These are phyloP conservation scores for Sardinella longiceps DNA, from an alignment of 2,797 vertebrate genomes.

Conservation along the genomic window DNA sequence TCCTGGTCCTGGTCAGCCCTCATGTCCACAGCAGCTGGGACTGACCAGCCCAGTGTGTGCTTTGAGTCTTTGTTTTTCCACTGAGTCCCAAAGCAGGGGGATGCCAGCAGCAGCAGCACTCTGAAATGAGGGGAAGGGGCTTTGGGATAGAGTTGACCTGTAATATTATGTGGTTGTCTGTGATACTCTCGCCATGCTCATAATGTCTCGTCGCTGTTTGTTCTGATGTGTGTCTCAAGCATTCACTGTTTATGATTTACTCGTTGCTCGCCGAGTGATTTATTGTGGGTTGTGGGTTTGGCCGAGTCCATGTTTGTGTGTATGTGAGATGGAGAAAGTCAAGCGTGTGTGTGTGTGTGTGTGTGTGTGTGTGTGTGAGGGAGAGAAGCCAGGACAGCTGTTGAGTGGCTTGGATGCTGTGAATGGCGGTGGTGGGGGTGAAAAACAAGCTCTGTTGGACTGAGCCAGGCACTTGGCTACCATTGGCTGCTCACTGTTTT, in stretches of 20 bases:
- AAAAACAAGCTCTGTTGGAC: not conserved
- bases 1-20: not conserved
- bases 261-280: not conserved
- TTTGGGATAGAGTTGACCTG: not conserved
- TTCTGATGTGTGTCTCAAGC: not conserved
- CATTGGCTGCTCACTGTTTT: conserved; percentile 16
- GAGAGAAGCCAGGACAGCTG: conserved; percentile 38
- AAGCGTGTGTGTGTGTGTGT: not conserved
- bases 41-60: not conserved
- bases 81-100: not conserved
- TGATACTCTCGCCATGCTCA: not conserved
- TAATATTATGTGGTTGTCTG: not conserved
- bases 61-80: not conserved
- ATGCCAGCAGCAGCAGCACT: not conserved
- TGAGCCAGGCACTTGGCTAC: conserved; percentile 17
- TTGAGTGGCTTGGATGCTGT: conserved; percentile 65
- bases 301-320: not conserved
- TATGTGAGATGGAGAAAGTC: not conserved
- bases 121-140: not conserved
- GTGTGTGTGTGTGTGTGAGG: not conserved
- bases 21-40: not conserved
- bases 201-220: not conserved
- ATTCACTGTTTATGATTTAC: not conserved
- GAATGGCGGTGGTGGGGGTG: conserved; percentile 54
- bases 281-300: not conserved